Evolutionary conservation across 2,797 vertebrate genomes (phyloP).

Genomic region (Galaxias olidus): DNA sequence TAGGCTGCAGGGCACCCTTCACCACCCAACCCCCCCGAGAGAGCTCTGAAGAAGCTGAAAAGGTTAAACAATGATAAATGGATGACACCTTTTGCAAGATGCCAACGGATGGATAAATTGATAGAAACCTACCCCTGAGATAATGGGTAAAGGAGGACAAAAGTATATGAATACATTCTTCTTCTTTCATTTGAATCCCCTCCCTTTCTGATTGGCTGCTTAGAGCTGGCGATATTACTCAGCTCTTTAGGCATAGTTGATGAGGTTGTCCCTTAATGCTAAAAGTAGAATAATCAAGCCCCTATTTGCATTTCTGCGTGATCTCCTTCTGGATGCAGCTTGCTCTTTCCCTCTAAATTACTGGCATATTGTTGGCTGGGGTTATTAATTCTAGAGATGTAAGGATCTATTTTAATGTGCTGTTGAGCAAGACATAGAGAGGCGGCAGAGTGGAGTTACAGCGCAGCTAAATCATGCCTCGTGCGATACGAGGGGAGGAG

Average conservation of each 20-base stretch:
- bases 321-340: conserved; percentile 63
- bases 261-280: conserved; percentile 65
- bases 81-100: conserved; percentile 50
- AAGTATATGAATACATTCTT: conserved; percentile 22
- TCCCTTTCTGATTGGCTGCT: not conserved
- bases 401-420: conserved; percentile 24
- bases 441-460: too few species aligned
- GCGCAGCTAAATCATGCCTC: too few species aligned
- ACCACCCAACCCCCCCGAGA: conserved; percentile 31
- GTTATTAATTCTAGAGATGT: conserved; percentile 56
- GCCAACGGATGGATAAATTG: conserved; percentile 44
- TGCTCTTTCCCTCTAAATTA: conserved; percentile 68
- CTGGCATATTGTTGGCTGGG: conserved; percentile 54
- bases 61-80: conserved; percentile 64
- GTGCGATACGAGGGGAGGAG: too few species aligned
- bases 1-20: conserved; percentile 24
- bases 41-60: conserved; percentile 50
- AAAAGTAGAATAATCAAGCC: conserved; percentile 70
- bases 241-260: conserved; percentile 76
- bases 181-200: not conserved
- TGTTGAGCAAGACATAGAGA: not conserved
- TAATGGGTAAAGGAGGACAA: conserved; percentile 26
- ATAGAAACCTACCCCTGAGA: conserved; percentile 3
- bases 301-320: conserved; percentile 72
- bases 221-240: conserved; percentile 51